Base-by-base conservation (phyloP, 2,797 vertebrate genomes). In the Typhlichthys eigenmanni region DNA sequence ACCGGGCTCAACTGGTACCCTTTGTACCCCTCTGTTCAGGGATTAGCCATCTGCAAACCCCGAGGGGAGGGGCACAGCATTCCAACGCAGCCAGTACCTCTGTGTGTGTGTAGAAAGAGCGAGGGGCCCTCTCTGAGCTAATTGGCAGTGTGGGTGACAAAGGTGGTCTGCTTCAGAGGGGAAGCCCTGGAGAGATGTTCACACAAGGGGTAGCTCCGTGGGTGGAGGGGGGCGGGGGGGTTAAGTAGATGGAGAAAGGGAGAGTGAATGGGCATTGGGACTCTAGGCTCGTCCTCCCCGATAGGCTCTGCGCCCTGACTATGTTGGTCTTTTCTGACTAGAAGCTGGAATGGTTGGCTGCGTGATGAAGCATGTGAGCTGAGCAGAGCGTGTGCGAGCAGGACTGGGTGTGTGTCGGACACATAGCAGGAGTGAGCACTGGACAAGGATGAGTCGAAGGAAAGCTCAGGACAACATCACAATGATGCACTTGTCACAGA, bases 101-200 rank as follows among this genome's bases (percentile, higher is more conserved):
- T 87, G 80, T 76, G 81, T 58, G 72, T 55, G 58, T 59, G 70
- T 57, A 69, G 58, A 75, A 66, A 64, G 76, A 86, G 77, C 53
- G 72, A 85, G 84, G 83, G 89, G 92, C 90, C 90, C 93, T 89
- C 93, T 89, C 88, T 80, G 79, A 91, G 91, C 92, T 96, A 95
- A 95, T 95, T 95, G 95, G 93, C 93, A 93, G 91, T 69, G 84
- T 87, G 88, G 87, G 90, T 88, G 89, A 95, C 95, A 95, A 96
- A 96, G 92, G 94, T 94, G 93, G 94, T 89, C 85, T 80, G 87
- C 85, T 87, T 91, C 87, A 90, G 92, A 94, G 92, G 87, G 90
- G 89, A 90, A 89, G 88, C 90, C 89, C 90, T 82, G 84, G 81
- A 77, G 86, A 72, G 87, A 87, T 85, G 81, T 85, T 86, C 85